Base-by-base conservation (phyloP, 1,140 invertebrate genomes). In the fruit fly (Drosophila melanogaster) region DNA sequence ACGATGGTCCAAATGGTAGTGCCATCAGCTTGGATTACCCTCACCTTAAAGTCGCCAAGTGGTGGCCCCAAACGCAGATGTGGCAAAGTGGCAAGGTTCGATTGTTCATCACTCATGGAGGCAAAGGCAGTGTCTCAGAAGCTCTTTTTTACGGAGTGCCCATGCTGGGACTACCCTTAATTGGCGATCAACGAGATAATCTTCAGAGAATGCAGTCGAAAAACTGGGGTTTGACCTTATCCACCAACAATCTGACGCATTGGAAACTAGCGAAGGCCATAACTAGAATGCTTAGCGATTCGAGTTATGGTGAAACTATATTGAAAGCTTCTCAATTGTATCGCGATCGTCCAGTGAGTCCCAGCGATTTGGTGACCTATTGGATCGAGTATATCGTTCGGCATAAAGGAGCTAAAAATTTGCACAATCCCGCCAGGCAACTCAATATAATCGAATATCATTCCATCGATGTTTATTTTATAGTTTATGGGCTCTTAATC, bases 91-190 rank as follows among this genome's bases (percentile, higher is more conserved):
- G 93, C 5, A 95, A 95, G 59, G 90, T 95, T 1, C 94, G 93
- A 77, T 92, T 94, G 0, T 96, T 97, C 76, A 94, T 97, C 40
- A 95, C 95, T 1, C 95, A 96, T 71, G 95, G 95, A 12, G 96
- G 96, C 10, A 90, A 95, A 50, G 93, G 95, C 17, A 95, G 95
- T 56, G 91, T 95, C 1, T 94, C 94, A 71, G 96, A 97, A 92
- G 94, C 95, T 2, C 80, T 96, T 1, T 94, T 94, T 89, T 94
- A 95, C 77, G 94, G 94, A 72, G 94, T 95, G 6, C 96, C 96
- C 5, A 93, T 96, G 38, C 90, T 97, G 35, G 95, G 94, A 0
- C 91, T 96, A 54, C 96, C 96, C 11, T 85, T 96, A 37, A 93
- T 94, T 41, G 93, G 93, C 3, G 95, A 96, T 83, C 95, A 96